Percentiles rank a stretch among this genome's conserved stretches.
Conservation (phyloP, 1,140 invertebrate species). For the Drosophila arawakana region DNA sequence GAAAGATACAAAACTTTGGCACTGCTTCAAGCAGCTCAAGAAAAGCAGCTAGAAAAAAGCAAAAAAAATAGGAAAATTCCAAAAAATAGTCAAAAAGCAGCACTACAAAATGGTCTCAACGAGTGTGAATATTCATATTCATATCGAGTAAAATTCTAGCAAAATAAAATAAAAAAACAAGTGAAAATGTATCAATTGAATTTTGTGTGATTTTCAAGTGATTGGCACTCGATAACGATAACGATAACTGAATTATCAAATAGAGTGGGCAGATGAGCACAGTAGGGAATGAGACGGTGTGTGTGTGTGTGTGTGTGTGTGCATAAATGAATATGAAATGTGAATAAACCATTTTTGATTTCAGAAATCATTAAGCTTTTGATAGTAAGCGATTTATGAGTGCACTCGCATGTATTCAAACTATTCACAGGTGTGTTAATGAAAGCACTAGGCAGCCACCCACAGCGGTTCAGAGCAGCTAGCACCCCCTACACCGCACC, state of each 20-base stretch:
- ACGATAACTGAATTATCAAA: too few species aligned
- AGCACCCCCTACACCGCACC: too few species aligned
- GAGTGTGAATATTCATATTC: not conserved
- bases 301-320: not conserved
- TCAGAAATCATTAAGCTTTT: not conserved
- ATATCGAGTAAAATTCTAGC: too few species aligned
- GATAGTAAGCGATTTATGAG: not conserved
- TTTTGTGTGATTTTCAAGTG: too few species aligned
- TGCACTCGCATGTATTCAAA: conserved; percentile 4
- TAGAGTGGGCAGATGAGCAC: too few species aligned
- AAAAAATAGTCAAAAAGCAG: too few species aligned
- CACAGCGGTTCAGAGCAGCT: too few species aligned
- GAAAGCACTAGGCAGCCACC: too few species aligned
- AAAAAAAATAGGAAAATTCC: not conserved
- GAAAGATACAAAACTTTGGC: conserved; percentile 22
- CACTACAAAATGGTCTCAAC: not conserved
- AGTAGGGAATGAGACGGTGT: too few species aligned
- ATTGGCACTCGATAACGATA: too few species aligned
- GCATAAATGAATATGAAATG: not conserved
- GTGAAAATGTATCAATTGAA: too few species aligned
- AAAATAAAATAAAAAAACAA: too few species aligned
- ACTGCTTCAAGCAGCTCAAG: conserved; percentile 6
- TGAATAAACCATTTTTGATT: not conserved
- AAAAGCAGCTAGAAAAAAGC: not conserved
- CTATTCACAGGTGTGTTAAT: conserved; percentile 4